Evolutionary conservation across 2,113 vertebrate species (phyloP).

Genomic region (Rhinoderma darwinii): DNA sequence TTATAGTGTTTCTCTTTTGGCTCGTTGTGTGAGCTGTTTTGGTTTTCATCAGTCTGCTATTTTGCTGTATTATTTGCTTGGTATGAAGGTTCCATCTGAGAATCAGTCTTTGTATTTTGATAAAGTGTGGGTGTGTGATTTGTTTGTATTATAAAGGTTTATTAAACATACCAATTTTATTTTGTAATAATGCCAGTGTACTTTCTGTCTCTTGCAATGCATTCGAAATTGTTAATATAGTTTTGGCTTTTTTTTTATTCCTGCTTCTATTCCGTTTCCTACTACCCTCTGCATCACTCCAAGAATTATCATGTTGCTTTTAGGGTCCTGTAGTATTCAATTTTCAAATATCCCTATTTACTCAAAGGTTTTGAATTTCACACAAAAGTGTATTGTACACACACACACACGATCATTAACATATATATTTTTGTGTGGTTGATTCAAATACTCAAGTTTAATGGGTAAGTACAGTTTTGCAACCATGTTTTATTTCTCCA

Average conservation of each 20-base stretch:
- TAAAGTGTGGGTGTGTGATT: slow-evolving; percentile 85
- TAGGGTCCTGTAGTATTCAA: slow-evolving; percentile 73
- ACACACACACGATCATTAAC: no score
- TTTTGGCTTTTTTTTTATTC: slow-evolving; percentile 81
- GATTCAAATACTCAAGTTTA: neutral
- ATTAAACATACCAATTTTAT: slow-evolving; percentile 96
- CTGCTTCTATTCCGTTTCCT: slow-evolving; percentile 67
- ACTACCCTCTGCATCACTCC: slow-evolving; percentile 66
- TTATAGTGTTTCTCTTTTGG: slow-evolving; percentile 74
- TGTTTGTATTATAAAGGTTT: slow-evolving; percentile 94
- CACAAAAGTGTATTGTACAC: no score
- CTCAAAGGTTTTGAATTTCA: neutral
- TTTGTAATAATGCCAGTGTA: slow-evolving; percentile 92
- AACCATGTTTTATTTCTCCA: neutral
- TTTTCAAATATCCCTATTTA: slow-evolving; percentile 90
- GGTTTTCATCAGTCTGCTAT: slow-evolving; percentile 68
- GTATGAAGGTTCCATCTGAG: slow-evolving; percentile 75
- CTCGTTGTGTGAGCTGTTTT: slow-evolving; percentile 77
- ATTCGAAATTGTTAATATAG: slow-evolving; percentile 79
- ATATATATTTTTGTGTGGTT: neutral
- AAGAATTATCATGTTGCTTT: slow-evolving; percentile 68
- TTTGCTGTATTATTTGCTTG: slow-evolving; percentile 65
- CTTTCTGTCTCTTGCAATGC: slow-evolving; percentile 97
- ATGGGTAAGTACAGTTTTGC: neutral
- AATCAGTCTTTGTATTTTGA: slow-evolving; percentile 76